Evolutionary conservation across 2,888 invertebrate genomes (phyloP).

Genomic region (Cataglyphis altisquamis): DNA sequence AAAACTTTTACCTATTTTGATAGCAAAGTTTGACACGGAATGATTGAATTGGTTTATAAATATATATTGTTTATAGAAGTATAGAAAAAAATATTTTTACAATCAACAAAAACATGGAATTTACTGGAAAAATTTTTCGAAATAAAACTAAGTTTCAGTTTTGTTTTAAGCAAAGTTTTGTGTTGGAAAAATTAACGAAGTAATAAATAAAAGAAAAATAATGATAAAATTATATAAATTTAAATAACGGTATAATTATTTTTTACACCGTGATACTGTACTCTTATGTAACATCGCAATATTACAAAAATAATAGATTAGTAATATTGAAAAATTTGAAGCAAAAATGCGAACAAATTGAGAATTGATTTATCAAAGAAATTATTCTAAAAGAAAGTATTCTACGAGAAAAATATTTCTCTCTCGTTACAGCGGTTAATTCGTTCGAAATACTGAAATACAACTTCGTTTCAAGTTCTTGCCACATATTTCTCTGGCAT

Average conservation of each 20-base stretch:
- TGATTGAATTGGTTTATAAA: neutral
- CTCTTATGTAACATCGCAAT: neutral
- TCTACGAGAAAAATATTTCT: neutral
- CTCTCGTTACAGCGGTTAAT: neutral
- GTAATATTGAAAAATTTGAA: neutral
- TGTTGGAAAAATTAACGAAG: too few species aligned
- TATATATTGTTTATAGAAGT: neutral
- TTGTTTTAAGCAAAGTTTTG: too few species aligned
- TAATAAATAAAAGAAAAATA: too few species aligned
- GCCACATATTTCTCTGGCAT: neutral
- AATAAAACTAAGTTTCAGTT: too few species aligned
- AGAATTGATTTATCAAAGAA: neutral
- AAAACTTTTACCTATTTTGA: neutral
- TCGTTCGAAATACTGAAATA: neutral
- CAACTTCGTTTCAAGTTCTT: neutral
- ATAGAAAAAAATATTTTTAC: neutral
- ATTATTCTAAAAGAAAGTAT: too few species aligned
- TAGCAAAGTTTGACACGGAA: neutral
- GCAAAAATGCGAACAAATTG: neutral
- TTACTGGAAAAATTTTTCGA: neutral
- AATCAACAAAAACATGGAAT: neutral
- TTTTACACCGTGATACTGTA: neutral
- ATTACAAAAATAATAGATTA: constrained; percentile 4
- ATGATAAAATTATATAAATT: neutral
- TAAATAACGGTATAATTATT: neutral